Base-by-base conservation (phyloP, 2,113 vertebrate species). In the Oncorhynchus masou region DNA sequence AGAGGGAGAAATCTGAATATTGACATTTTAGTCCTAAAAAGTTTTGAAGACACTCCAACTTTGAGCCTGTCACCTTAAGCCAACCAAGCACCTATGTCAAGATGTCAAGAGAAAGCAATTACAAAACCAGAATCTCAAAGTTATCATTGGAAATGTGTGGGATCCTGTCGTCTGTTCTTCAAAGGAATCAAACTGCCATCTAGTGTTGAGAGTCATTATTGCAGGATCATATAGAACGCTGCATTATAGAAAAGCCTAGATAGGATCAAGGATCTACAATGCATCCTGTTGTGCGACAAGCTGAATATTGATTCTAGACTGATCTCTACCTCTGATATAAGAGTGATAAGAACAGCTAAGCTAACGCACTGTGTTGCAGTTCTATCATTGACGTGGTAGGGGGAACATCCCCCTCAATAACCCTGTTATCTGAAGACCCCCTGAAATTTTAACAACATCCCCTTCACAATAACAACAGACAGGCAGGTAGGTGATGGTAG, bases 401-500 rank as follows among this genome's bases (percentile, higher is more conserved):
- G n/a, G n/a, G 8, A 62, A 54, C 4, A 54, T 51, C 59, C 59
- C 25, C 64, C 8, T 27, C 24, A 22, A 54, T 54, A 8, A 62
- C 7, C 16, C 2, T 62, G 16, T 24, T n/a, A 22, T 62, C 64
- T 79, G 27, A 60, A 79, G 66, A 57, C 66, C 29, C 49, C 81
- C 74, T 75, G 60, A 65, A 79, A 80, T 71, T 75, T 6, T 74
- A 62, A 25, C 79, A 66, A 77, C 78, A 80, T 76, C 78, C 74
- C 79, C 71, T 64, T 57, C 54, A 5, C 59, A 74, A 29, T 79
- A 70, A 71, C 57, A 81, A 87, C 70, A 76, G 39, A 59, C 39
- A 45, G 80, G 88, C 88, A 83, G 82, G 90, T 85, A 90, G 86
- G 51, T 19, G 51, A 54, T 54, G 15, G 51, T 54, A 19, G 51